phyloP scores from a whole-genome alignment of 2,113 vertebrate genomes.

The Mirounga angustirostris region DNA sequence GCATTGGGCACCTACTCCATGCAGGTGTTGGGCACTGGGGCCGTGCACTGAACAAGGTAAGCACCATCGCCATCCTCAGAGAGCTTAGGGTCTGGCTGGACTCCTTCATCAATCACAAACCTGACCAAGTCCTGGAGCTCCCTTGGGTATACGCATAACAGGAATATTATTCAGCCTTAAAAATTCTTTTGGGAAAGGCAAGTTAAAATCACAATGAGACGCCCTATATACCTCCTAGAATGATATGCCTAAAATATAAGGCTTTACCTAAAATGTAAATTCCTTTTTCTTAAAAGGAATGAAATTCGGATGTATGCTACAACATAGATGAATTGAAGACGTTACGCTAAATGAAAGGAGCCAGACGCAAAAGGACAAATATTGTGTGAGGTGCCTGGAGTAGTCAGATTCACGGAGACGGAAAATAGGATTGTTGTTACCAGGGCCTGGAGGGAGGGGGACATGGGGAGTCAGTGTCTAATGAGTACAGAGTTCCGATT shows the following conservation, averaged over 20 bases:
- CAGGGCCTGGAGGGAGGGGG: not conserved
- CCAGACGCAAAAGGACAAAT: not conserved
- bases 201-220: not conserved
- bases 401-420: not conserved
- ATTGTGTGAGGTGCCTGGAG: not conserved
- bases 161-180: not conserved
- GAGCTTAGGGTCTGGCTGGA: not conserved
- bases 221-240: not conserved
- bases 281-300: not conserved
- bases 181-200: not conserved
- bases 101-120: not conserved
- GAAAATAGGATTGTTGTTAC: too few relatives aligned
- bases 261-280: not conserved
- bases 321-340: not conserved
- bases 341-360: not conserved
- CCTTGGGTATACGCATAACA: too few relatives aligned
- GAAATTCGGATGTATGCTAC: not conserved
- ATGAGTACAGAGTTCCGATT: too few relatives aligned
- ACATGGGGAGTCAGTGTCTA: accelerated
- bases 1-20: not conserved
- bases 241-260: not conserved
- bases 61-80: accelerated
- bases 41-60: not conserved
- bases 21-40: not conserved
- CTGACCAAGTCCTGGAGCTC: not conserved